Evolutionary conservation across 2,113 vertebrate species (phyloP).

Genomic region (Silurus meridionalis): DNA sequence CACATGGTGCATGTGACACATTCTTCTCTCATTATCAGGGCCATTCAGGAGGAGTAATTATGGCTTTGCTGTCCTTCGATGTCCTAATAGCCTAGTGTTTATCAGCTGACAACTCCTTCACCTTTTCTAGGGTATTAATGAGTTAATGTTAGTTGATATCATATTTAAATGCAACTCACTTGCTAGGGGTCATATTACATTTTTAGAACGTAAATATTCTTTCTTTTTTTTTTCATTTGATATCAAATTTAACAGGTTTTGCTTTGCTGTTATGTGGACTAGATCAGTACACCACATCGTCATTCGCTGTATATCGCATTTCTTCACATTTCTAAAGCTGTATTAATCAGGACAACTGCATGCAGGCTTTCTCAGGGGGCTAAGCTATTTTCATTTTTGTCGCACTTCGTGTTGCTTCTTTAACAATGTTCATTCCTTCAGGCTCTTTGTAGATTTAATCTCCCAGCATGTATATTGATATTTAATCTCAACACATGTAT

Average conservation of each 20-base stretch:
- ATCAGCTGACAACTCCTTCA: slow-evolving; percentile 1
- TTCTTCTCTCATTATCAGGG: background rate
- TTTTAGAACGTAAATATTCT: slow-evolving; percentile 23
- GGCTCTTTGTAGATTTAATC: background rate
- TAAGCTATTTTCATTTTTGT: slow-evolving; percentile 16
- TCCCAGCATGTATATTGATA: no score
- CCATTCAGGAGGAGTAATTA: slow-evolving; percentile 6
- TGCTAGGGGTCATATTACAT: background rate
- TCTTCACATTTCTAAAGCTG: slow-evolving; percentile 48
- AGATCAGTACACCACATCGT: background rate
- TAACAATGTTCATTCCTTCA: background rate
- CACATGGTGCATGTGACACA: background rate
- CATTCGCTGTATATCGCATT: slow-evolving; percentile 35
- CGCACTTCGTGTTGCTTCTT: background rate
- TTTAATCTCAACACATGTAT: no score
- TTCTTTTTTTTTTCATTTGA: no score
- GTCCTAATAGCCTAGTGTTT: slow-evolving; percentile 15
- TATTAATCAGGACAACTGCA: slow-evolving; percentile 60
- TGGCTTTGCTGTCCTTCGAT: slow-evolving; percentile 19
- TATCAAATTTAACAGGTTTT: background rate
- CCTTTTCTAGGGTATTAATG: background rate
- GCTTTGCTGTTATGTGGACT: background rate
- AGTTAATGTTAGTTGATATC: background rate
- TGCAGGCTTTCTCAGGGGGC: slow-evolving; percentile 15
- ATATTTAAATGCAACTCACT: background rate